Evolutionary conservation across 2,888 invertebrate genomes (phyloP).

Genomic region (Cryptophagus acutangulus): DNA sequence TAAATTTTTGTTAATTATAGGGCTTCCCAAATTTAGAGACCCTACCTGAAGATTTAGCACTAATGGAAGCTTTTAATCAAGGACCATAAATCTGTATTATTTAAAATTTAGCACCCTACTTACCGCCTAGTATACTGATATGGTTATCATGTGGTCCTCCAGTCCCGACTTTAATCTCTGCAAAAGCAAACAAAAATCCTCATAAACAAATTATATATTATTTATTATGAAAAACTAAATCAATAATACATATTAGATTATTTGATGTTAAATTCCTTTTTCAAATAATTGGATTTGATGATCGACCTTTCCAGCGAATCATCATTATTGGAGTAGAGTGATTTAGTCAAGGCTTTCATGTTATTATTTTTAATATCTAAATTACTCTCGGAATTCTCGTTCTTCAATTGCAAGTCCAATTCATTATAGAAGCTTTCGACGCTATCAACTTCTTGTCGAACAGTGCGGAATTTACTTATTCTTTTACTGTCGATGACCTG

Average conservation of each 20-base stretch:
- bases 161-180: conserved; percentile 49
- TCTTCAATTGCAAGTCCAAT: background rate
- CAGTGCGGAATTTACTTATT: conserved; percentile 5
- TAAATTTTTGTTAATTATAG: no score
- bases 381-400: background rate
- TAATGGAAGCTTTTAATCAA: no score
- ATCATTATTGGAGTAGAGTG: background rate
- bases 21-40: no score
- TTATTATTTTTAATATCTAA: background rate
- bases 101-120: no score
- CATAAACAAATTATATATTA: background rate
- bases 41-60: no score
- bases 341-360: background rate
- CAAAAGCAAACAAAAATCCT: conserved; percentile 24
- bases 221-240: background rate
- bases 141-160: conserved; percentile 47
- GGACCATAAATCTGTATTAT: no score
- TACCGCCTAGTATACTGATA: conserved; percentile 48
- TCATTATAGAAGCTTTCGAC: conserved; percentile 3
- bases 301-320: background rate
- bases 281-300: conserved; percentile 1
- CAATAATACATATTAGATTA: background rate
- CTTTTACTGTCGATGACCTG: no score
- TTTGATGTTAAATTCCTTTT: conserved; percentile 2
- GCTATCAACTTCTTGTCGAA: conserved; percentile 1